phyloP scores from a whole-genome alignment of 2,797 vertebrate species.

The Poecilia gillii region DNA sequence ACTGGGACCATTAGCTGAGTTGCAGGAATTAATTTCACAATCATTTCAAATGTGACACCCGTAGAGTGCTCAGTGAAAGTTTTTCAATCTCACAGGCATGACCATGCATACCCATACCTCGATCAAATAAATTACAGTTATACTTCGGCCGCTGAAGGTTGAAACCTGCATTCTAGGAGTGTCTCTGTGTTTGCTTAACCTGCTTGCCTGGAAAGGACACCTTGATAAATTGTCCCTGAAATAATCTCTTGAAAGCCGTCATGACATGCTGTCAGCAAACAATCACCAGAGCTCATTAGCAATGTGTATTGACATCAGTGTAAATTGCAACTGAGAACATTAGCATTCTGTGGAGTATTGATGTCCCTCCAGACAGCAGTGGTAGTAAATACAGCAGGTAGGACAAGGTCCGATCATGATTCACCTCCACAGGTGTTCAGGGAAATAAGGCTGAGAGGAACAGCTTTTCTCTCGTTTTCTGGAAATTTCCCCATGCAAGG shows the following conservation, averaged over 20 bases:
- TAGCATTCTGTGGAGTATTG: slow-evolving; percentile 41
- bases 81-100: not conserved
- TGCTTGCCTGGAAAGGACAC: slow-evolving; percentile 34
- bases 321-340: slow-evolving; percentile 42
- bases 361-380: slow-evolving; percentile 50
- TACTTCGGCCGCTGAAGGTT: not conserved
- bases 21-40: slow-evolving; percentile 34
- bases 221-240: slow-evolving; percentile 45
- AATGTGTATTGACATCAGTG: slow-evolving; percentile 47
- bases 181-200: slow-evolving; percentile 23
- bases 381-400: slow-evolving; percentile 53
- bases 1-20: slow-evolving; percentile 39
- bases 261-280: slow-evolving; percentile 51
- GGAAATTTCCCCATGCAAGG: not conserved
- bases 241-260: slow-evolving; percentile 42
- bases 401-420: slow-evolving; percentile 24
- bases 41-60: slow-evolving; percentile 21
- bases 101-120: not conserved
- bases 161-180: not conserved
- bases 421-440: slow-evolving; percentile 29
- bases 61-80: slow-evolving; percentile 22
- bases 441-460: slow-evolving; percentile 4
- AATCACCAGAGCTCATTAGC: slow-evolving; percentile 61
- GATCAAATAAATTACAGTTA: not conserved
- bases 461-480: not conserved